Evolutionary conservation across 2,888 invertebrate genomes (phyloP).

Genomic region (Bombylius discolor): DNA sequence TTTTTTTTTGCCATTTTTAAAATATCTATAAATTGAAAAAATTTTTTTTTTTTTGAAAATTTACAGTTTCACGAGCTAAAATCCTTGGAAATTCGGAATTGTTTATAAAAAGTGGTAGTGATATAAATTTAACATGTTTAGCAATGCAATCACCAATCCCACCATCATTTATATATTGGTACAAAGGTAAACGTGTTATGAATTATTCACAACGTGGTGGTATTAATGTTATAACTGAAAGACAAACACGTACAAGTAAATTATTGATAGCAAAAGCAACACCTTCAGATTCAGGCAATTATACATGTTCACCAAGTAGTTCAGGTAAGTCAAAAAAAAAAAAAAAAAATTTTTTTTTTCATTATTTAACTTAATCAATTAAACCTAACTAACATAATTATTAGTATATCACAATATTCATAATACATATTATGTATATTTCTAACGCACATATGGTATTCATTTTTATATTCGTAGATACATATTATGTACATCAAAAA

Average conservation of each 20-base stretch:
- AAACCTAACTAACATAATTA: background rate
- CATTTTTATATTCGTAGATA: no score
- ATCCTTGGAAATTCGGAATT: conserved; percentile 77
- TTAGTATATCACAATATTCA: no score
- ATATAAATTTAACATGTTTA: conserved; percentile 85
- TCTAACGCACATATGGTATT: no score
- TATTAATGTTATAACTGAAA: conserved; percentile 79
- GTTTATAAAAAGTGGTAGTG: conserved; percentile 82
- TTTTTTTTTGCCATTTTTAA: no score
- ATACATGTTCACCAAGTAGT: conserved; percentile 74
- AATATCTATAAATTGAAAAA: background rate
- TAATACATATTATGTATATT: no score
- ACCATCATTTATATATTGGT: conserved; percentile 72
- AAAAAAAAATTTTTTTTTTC: conserved; percentile 26
- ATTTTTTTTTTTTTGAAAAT: conserved; percentile 5
- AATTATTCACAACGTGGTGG: conserved; percentile 81
- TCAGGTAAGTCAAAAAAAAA: conserved; percentile 39
- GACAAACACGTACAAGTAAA: conserved; percentile 72
- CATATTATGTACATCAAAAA: no score
- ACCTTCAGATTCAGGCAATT: conserved; percentile 74
- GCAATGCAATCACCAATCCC: conserved; percentile 59
- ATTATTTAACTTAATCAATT: no score
- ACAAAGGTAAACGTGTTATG: conserved; percentile 69
- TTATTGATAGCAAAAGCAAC: conserved; percentile 76
- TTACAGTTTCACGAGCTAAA: conserved; percentile 78